Evolutionary conservation across 2,888 invertebrate genomes (phyloP).

Genomic region (Eumerus sabulonum): DNA sequence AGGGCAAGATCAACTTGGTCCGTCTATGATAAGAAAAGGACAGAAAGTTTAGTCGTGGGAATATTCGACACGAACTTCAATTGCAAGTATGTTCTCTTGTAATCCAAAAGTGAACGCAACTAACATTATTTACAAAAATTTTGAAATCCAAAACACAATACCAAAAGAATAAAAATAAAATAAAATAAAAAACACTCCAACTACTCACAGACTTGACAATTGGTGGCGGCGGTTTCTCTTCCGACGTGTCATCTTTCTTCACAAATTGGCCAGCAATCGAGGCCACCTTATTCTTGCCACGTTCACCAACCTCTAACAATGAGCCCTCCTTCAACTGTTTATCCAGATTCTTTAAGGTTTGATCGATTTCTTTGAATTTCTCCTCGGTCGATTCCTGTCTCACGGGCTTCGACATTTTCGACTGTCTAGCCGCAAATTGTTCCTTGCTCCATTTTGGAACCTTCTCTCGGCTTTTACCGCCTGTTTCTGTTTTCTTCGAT

Average conservation of each 20-base stretch:
- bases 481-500: conserved; percentile 78
- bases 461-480: conserved; percentile 82
- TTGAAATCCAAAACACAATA: too few species aligned
- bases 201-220: conserved; percentile 79
- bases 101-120: conserved; percentile 46
- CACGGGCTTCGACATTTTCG: conserved; percentile 85
- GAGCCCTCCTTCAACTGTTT: conserved; percentile 89
- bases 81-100: too few species aligned
- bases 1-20: too few species aligned
- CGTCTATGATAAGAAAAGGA: too few species aligned
- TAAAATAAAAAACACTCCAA: conserved; percentile 35
- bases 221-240: conserved; percentile 76
- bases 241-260: conserved; percentile 78
- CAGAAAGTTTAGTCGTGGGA: too few species aligned
- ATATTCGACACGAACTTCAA: too few species aligned
- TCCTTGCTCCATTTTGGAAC: conserved; percentile 96
- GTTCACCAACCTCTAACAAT: conserved; percentile 82
- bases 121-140: neutral
- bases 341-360: conserved; percentile 85
- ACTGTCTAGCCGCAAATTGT: conserved; percentile 84
- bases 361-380: conserved; percentile 87
- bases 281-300: conserved; percentile 88
- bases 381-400: conserved; percentile 81
- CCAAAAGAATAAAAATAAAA: neutral
- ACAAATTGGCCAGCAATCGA: conserved; percentile 90